Evolutionary conservation across 2,797 vertebrate species (phyloP), one percentile per base, ranked within the genome.

Genomic region (Potorous gilbertii): DNA sequence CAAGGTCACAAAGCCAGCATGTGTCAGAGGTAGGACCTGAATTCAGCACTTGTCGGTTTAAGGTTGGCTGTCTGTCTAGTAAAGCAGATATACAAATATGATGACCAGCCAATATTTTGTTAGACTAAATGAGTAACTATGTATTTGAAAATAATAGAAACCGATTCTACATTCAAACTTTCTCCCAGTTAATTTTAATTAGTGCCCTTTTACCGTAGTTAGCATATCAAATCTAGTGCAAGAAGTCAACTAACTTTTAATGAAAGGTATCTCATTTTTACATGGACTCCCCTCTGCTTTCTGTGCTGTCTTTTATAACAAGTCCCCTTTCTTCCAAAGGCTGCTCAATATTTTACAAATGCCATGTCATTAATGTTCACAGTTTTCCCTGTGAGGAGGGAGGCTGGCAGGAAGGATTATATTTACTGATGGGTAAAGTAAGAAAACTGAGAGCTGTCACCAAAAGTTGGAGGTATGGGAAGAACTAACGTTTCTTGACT

Each of bases 241-340:
- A 94, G 29, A n/a, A 92, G 95, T 54, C n/a, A 57, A 21, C n/a
- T 95, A n/a, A 66, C 95, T 94, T 95, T 96, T 62, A 66, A 87
- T 90, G 54, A 95, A 31, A 6, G n/a, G n/a, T n/a, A n/a, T 74
- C 16, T 55, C 55, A 31, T 92, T 16, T 21, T 27, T 46, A 81
- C 74, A 46, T 46, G 93, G 21, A 52, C 6, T 81, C 34, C 8
- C 91, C 40, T 31, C 91, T 91, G 34, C 40, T 50, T 94, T 56
- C 29, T 62, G 0, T 62, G 55, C 93, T 57, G 18, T 12, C 12
- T 59, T 93, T 34, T 56, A n/a, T 93, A 54, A 27, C 2, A 50
- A n/a, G 94, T 93, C 55, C 29, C n/a, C 54, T 92, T 93, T 52
- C 46, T 94, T 93, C 55, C 56, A 56, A 16, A 94, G 93, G 90